A percentile compares a stretch with the other conserved stretches of the same genome.
These are phyloP conservation scores for Aphis gossypii DNA, from an alignment of 1,140 invertebrate species.

Conservation along the genomic window DNA sequence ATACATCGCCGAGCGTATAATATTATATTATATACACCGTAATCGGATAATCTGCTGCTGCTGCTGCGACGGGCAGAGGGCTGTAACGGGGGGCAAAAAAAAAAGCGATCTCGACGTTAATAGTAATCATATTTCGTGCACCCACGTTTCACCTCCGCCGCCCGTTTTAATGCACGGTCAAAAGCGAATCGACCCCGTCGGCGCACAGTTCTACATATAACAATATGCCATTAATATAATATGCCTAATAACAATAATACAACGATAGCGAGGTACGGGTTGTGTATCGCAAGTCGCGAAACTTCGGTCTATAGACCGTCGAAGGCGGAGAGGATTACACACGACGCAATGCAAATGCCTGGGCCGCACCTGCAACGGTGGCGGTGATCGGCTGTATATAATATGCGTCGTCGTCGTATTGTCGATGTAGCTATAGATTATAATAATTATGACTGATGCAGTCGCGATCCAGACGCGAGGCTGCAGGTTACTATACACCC, in stretches of 20 bases:
- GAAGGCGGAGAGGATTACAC: no score
- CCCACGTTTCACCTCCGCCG: background rate
- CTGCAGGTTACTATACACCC: no score
- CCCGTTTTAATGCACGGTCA: background rate
- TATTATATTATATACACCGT: background rate
- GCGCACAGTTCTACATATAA: background rate
- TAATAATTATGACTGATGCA: no score
- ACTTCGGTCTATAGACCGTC: no score
- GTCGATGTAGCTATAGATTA: no score
- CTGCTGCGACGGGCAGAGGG: background rate
- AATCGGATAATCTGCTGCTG: constrained; percentile 5
- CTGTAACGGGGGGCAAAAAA: background rate
- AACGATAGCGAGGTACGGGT: background rate
- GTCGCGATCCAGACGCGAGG: no score
- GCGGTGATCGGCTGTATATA: no score
- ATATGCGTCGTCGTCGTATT: no score
- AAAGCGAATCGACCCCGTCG: background rate
- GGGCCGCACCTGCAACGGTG: no score
- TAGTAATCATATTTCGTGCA: background rate
- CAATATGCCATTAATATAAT: no score
- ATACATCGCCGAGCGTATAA: background rate
- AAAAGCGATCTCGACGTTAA: background rate
- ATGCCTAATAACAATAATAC: background rate
- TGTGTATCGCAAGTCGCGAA: no score
- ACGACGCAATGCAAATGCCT: no score